Base-by-base conservation (phyloP, 2,888 invertebrate genomes). In the Plebejus argus region DNA sequence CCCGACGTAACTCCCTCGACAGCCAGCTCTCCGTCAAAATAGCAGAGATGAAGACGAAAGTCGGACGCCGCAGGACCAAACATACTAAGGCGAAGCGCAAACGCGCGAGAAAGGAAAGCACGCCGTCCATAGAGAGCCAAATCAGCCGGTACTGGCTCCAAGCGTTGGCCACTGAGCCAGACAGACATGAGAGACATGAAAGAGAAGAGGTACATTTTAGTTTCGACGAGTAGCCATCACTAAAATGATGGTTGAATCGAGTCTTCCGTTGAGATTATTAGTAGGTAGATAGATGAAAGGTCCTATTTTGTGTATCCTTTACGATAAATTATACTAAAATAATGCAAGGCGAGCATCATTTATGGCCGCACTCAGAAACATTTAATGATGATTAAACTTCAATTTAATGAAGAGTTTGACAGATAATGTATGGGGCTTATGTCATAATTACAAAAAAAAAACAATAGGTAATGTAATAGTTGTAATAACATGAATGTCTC, bases 11-110 rank as follows among this genome's bases (percentile, higher is more conserved):
- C 89, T 98, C 98, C 0, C 95, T 98, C 23, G 98, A 98, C 85
- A 98, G 98, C 76, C 98, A 98, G 85, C 95, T 97, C 75, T 97
- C 97, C 0, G 96, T 98, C 0, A 97, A 97, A 89, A 96, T 97
- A 72, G 97, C 97, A 0, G 97, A 98, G 89, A 95, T 97, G 93
- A 97, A 97, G 85, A 97, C 97, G 3, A 97, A 97, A 86, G 93
- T 93, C 0, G 95, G 95, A 8, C 92, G 95, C 0, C 90, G 92
- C 77, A 92, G 95, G 70, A 89, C 91, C 4, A 94, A 94, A 82
- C 91, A 92, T 82, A 89, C 84, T 85, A 94, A 91, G 79, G 89
- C 92, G 77, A 88, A 92, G 87, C 83, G 94, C 81, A 86, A 95
- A 86, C 86, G 92, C 80, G 86, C 92, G 82, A 82, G 95, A 83